Evolutionary conservation across 2,888 invertebrate genomes (phyloP).

Genomic region (Dinocampus coccinellae): DNA sequence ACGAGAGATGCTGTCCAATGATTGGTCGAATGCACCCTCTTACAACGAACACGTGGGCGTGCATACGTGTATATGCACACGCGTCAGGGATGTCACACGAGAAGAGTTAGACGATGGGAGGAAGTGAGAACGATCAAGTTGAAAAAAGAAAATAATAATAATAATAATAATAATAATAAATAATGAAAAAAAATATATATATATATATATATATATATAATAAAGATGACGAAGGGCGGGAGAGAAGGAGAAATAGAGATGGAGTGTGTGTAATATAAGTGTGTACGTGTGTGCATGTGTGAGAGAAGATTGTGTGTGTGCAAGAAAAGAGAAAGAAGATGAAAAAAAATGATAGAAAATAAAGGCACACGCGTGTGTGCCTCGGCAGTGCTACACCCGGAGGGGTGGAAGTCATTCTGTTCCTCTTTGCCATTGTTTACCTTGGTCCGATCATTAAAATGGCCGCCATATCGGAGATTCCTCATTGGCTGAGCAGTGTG

Average conservation of each 20-base stretch:
- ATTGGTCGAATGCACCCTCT: slow-evolving; percentile 65
- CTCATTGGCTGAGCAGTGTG: slow-evolving; percentile 62
- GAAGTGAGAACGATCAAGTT: slow-evolving; percentile 30
- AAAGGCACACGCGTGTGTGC: slow-evolving; percentile 19
- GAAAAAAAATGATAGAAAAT: slow-evolving; percentile 18
- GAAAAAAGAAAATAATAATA: too few relatives aligned
- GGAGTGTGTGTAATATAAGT: too few relatives aligned
- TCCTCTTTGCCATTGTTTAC: slow-evolving; percentile 66
- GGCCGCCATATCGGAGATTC: slow-evolving; percentile 65
- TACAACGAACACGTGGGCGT: slow-evolving; percentile 62
- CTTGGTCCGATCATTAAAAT: slow-evolving; percentile 69
- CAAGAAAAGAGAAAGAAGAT: slow-evolving; percentile 16
- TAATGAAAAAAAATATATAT: too few relatives aligned
- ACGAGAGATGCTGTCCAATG: slow-evolving; percentile 58
- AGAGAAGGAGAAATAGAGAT: too few relatives aligned
- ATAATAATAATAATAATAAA: too few relatives aligned
- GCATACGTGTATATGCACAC: slow-evolving; percentile 53
- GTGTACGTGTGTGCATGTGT: too few relatives aligned
- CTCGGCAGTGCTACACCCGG: slow-evolving; percentile 35
- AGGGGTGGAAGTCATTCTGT: slow-evolving; percentile 64
- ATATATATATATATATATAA: too few relatives aligned
- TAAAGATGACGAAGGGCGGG: too few relatives aligned
- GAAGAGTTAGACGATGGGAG: slow-evolving; percentile 26
- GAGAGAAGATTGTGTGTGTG: slow-evolving; percentile 27
- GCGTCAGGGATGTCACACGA: slow-evolving; percentile 20